Base-by-base conservation (phyloP, 2,888 invertebrate species). In the Taenaris catops region DNA sequence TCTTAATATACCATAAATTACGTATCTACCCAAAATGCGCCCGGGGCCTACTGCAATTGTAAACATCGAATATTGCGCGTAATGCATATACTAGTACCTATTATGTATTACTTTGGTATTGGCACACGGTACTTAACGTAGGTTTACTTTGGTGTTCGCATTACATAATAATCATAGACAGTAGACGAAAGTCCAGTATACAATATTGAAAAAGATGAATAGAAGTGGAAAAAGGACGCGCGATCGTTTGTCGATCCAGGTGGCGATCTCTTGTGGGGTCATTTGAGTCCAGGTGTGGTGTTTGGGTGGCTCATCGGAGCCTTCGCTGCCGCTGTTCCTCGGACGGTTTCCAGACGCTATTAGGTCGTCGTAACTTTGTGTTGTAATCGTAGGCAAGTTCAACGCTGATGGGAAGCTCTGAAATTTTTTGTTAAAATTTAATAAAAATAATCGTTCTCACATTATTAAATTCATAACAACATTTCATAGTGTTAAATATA, bases 261-360 rank as follows among this genome's bases (percentile, higher is more conserved):
- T 93, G 46, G 96, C 93, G 36, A 96, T 94, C 71, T 96, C 93
- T 56, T 95, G 95, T 0, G 96, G 95, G 1, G 95, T 95, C 91
- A 95, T 93, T 6, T 94, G 94, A 26, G 94, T 94, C 91, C 93
- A 93, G 35, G 73, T 78, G 60, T 83, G 78, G 38, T 78, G 86
- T 41, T 73, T 67, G 19, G 72, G 75, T 2, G 64, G 74, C 17
- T 73, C 74, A 53, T 81, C 76, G 5, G 78, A 72, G 33, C 63
- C 70, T 20, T 69, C 69, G 64, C 80, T 76, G 52, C 61, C 73
- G 56, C 69, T 65, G 57, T 70, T 66, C 23, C 75, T 51, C 25
- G 52, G 53, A 20, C 54, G 52, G 44, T 68, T 62, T 10, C 62
- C 58, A 27, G 50, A 48, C 11, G 52, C 60, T 21, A 86, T 66